Percentiles rank a stretch among this genome's conserved stretches.
phyloP scores from a whole-genome alignment of 2,888 invertebrate species.

The Sinelater perroti region DNA sequence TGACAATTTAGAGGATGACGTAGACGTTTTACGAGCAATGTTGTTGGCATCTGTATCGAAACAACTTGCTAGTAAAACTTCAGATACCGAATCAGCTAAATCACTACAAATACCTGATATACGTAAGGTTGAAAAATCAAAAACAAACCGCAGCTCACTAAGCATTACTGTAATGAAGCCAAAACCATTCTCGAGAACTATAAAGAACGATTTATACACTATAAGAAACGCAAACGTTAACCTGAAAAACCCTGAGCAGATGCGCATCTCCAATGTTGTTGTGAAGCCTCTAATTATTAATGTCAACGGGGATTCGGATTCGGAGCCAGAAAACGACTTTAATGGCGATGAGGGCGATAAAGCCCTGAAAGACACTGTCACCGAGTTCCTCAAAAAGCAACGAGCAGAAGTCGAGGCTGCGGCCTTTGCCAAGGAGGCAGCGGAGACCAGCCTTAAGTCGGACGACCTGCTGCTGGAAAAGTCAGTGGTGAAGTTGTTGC shows the following conservation, averaged over 20 bases:
- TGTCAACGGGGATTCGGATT: conserved; percentile 55
- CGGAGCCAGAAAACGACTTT: conserved; percentile 47
- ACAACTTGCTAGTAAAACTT: conserved; percentile 57
- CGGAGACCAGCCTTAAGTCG: conserved; percentile 17
- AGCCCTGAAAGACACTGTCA: conserved; percentile 43
- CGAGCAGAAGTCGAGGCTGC: conserved; percentile 56
- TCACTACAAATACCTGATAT: background rate
- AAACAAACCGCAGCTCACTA: background rate
- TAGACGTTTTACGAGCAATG: conserved; percentile 68
- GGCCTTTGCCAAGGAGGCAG: conserved; percentile 20
- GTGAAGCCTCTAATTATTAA: conserved; percentile 58
- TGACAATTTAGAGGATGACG: conserved; percentile 67
- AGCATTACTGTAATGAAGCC: conserved; percentile 2
- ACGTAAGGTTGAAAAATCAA: conserved; percentile 12
- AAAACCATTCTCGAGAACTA: background rate
- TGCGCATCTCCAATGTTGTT: background rate
- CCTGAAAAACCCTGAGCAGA: background rate
- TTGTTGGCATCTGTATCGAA: conserved; percentile 68
- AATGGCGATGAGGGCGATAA: conserved; percentile 3
- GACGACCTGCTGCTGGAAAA: conserved; percentile 44
- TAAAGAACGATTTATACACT: conserved; percentile 5
- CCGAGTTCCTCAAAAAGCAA: conserved; percentile 56
- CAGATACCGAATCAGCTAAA: background rate
- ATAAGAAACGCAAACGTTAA: background rate
- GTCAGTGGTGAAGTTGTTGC: conserved; percentile 56